These are phyloP conservation scores for Tupaia tana DNA, from an alignment of 2,113 vertebrate species.

Conservation along the genomic window DNA sequence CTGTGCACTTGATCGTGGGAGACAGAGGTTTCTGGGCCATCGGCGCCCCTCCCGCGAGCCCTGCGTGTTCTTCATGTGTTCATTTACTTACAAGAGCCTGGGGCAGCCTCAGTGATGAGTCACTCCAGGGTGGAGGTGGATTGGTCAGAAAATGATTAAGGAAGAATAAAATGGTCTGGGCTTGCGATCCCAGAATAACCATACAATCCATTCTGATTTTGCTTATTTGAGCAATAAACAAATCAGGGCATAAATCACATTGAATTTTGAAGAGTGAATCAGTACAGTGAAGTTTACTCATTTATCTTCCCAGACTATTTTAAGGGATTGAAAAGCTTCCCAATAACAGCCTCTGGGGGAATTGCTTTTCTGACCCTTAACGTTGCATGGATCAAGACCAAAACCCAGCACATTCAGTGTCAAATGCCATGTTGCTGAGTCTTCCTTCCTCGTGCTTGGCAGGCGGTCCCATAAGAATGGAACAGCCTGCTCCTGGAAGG, in stretches of 20 bases:
- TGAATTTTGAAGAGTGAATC: conserved; percentile 54
- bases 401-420: neutral
- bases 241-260: conserved; percentile 58
- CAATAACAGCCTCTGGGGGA: neutral
- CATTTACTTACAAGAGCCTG: conserved; percentile 14
- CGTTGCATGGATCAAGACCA: neutral
- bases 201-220: conserved; percentile 40
- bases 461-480: neutral
- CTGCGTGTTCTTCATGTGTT: neutral
- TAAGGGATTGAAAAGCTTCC: neutral
- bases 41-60: neutral
- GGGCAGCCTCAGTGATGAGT: neutral
- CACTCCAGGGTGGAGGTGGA: neutral
- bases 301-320: conserved; percentile 48
- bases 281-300: neutral
- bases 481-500: neutral
- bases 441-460: neutral
- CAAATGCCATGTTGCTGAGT: neutral
- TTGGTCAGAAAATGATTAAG: conserved; percentile 43
- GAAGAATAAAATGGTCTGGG: conserved; percentile 52
- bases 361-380: conserved; percentile 9
- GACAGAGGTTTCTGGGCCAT: neutral
- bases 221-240: conserved; percentile 66
- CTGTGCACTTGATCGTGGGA: too few relatives aligned
- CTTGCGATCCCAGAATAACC: conserved; percentile 26